A percentile compares a stretch with the other conserved stretches of the same genome.
phyloP scores from a whole-genome alignment of 2,888 invertebrate genomes.

The Ophion obscuratus region DNA sequence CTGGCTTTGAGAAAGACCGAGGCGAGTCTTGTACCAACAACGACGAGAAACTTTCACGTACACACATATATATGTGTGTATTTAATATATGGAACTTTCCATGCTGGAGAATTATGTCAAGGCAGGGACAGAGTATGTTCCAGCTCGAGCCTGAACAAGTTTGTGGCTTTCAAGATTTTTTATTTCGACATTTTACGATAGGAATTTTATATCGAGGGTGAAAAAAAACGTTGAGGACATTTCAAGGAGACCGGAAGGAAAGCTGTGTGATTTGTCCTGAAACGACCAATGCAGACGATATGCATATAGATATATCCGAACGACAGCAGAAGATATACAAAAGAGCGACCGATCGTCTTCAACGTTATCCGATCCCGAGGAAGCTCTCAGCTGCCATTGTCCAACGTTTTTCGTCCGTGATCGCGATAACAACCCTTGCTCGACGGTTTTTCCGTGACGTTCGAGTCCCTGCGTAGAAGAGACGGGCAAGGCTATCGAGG shows the following conservation, averaged over 20 bases:
- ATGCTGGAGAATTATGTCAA: neutral
- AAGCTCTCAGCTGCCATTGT: constrained; percentile 67
- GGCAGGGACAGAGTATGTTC: too few relatives aligned
- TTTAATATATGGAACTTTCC: neutral
- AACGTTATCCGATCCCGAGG: constrained; percentile 68
- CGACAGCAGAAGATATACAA: constrained; percentile 25
- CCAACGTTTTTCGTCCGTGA: constrained; percentile 63
- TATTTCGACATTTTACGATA: too few relatives aligned
- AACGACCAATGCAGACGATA: constrained; percentile 21
- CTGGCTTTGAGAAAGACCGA: constrained; percentile 33
- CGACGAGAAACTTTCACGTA: constrained; percentile 13
- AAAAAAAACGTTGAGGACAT: too few relatives aligned
- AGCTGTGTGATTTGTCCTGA: neutral
- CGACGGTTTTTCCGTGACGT: constrained; percentile 47
- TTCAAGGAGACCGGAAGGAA: too few relatives aligned
- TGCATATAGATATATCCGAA: constrained; percentile 25
- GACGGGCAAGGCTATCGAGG: constrained; percentile 50
- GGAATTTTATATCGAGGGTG: too few relatives aligned
- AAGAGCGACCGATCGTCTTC: constrained; percentile 57
- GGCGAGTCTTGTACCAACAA: constrained; percentile 45
- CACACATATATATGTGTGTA: neutral
- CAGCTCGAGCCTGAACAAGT: too few relatives aligned
- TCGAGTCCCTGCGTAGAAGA: constrained; percentile 34
- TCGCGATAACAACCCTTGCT: constrained; percentile 60
- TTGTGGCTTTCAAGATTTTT: too few relatives aligned